Conservation (phyloP, 2,797 vertebrate genomes). For the Petrocephalus sullivani region DNA sequence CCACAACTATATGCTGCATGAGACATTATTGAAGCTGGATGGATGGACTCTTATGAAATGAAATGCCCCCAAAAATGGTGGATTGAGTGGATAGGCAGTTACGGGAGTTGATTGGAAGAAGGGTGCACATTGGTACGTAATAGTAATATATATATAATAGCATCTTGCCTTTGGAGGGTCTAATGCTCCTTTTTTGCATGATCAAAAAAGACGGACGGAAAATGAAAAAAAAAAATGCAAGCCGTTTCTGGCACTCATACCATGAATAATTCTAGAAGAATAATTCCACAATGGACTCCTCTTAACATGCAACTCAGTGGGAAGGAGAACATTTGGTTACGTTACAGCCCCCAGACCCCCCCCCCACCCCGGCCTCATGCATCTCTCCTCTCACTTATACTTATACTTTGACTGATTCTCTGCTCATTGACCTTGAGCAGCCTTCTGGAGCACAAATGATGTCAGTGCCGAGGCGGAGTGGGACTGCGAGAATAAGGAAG, state of each 20-base stretch:
- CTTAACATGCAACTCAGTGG: conserved; percentile 1
- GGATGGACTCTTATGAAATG: not conserved
- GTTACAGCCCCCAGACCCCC: not conserved
- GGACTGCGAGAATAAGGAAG: not conserved
- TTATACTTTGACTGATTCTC: not conserved
- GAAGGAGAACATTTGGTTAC: not conserved
- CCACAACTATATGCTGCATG: not conserved
- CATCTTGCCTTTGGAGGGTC: not conserved
- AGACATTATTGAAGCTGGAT: not conserved
- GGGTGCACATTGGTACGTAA: not conserved
- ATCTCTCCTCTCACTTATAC: not conserved
- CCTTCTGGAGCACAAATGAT: not conserved
- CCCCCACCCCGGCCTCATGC: not conserved
- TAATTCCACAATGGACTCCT: not conserved
- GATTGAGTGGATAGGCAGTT: not conserved
- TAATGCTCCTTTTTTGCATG: not conserved
- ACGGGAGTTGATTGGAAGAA: not conserved
- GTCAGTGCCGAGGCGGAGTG: not conserved
- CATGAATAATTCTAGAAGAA: not conserved
- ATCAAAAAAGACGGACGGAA: not conserved
- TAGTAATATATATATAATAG: not conserved
- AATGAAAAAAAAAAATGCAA: not conserved
- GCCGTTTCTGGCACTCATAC: not conserved
- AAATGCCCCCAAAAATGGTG: not conserved
- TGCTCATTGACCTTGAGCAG: conserved; percentile 2